Evolutionary conservation across 2,113 vertebrate species (phyloP).

Genomic region (Ochotona princeps): DNA sequence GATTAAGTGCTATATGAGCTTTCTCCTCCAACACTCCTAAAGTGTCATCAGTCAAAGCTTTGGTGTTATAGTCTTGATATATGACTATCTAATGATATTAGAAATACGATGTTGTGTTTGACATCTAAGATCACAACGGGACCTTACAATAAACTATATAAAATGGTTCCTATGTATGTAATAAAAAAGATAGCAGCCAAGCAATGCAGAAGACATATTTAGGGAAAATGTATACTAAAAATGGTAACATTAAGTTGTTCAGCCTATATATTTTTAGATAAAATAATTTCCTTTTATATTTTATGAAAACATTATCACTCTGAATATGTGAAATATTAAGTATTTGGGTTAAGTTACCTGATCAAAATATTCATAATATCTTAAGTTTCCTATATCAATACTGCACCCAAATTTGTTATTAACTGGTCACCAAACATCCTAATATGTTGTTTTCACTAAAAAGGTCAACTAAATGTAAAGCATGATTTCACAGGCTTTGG

Average conservation of each 20-base stretch:
- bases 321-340: neutral
- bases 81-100: constrained; percentile 83
- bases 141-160: constrained; percentile 70
- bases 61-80: constrained; percentile 77
- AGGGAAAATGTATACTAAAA: neutral
- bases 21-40: constrained; percentile 74
- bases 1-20: constrained; percentile 78
- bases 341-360: neutral
- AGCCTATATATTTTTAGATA: no score
- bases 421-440: neutral
- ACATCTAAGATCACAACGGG: constrained; percentile 69
- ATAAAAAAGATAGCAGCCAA: constrained; percentile 43
- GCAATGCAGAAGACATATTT: neutral
- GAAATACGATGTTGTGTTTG: constrained; percentile 77
- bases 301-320: neutral
- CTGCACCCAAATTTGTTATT: neutral
- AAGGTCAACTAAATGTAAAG: neutral
- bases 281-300: neutral
- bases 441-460: neutral
- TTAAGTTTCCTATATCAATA: neutral
- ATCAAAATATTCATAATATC: neutral
- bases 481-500: neutral
- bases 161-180: constrained; percentile 8
- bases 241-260: neutral
- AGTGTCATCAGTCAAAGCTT: constrained; percentile 82